phyloP scores from a whole-genome alignment of 2,888 invertebrate genomes.

The Orthosia cruda region DNA sequence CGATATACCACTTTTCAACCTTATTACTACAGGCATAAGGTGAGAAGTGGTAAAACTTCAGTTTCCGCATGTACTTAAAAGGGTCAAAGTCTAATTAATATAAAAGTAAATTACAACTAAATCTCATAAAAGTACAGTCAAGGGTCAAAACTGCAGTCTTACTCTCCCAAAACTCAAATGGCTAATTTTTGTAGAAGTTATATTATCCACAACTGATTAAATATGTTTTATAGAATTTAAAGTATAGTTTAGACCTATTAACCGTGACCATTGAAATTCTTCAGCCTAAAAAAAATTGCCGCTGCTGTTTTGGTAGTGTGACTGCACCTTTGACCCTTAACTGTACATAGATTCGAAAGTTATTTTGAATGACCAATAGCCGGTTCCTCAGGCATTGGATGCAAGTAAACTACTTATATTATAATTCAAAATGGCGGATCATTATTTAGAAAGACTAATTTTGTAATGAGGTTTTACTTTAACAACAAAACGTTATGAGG shows the following conservation, averaged over 20 bases:
- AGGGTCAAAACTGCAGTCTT: too few species aligned
- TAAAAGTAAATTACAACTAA: slow-evolving; percentile 3
- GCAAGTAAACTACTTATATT: too few species aligned
- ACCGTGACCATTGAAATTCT: too few species aligned
- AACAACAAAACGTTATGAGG: background rate
- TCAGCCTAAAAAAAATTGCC: too few species aligned
- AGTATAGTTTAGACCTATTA: too few species aligned
- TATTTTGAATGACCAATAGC: background rate
- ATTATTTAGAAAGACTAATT: slow-evolving; percentile 35
- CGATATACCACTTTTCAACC: slow-evolving; percentile 11
- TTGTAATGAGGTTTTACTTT: slow-evolving; percentile 18
- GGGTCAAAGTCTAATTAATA: slow-evolving; percentile 18
- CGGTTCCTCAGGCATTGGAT: background rate
- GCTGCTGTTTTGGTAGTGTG: too few species aligned
- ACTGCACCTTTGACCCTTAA: too few species aligned
- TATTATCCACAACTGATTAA: too few species aligned
- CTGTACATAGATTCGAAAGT: too few species aligned
- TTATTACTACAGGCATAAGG: background rate
- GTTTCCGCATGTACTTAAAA: slow-evolving; percentile 1
- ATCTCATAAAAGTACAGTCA: slow-evolving; percentile 9
- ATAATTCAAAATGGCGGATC: slow-evolving; percentile 53
- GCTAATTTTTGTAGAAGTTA: too few species aligned
- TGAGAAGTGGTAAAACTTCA: slow-evolving; percentile 18
- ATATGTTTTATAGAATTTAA: too few species aligned
- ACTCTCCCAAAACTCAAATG: too few species aligned